Evolutionary conservation across 2,797 vertebrate species (phyloP), one percentile per base, ranked within the genome.

Genomic region (Falco naumanni): DNA sequence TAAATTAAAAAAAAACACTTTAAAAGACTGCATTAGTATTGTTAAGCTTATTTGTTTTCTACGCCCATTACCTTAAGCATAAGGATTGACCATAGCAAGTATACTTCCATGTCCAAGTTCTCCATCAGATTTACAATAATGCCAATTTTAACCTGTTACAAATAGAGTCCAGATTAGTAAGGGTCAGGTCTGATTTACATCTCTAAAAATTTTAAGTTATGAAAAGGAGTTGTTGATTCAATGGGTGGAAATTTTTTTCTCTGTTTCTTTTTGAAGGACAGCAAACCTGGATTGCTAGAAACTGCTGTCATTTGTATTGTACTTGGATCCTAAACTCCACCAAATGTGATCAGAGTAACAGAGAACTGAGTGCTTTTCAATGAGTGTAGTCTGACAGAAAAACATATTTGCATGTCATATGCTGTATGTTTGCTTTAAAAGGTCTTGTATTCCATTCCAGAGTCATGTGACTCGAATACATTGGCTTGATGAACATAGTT

Each of bases 351-450:
- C 7, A 59, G 39, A 56, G 26, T 84, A 60, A 56, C 33, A 18
- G 65, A 54, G 50, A 87, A 54, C 11, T 34, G 53, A 39, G 16
- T 33, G 31, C 41, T 81, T 31, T 78, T 86, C 39, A 43, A 3
- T 64, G 25, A 45, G 17, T 54, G 28, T 20, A 43, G 60, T 61
- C 45, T 78, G 31, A 48, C 6, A 64, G 41, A 75, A 81, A 68
- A 64, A 9, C 9, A 11, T 19, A 2, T 68, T 90, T 85, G 8
- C 18, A 4, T 22, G 2, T 60, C 2, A 0, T 26, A 10, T 41
- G 12, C 57, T 37, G 31, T 39, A 7, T 75, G 28, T 60, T 84
- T 71, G 34, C 5, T 74, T 83, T 72, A 77, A 65, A 74, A 74
- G 10, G 6, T 61, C 15, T 53, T 60, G 1, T 79, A 14, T 84